A percentile compares a stretch with the other conserved stretches of the same genome.
Evolutionary conservation across 2,888 invertebrate species (phyloP).

Genomic region (Ophion slaviceki): DNA sequence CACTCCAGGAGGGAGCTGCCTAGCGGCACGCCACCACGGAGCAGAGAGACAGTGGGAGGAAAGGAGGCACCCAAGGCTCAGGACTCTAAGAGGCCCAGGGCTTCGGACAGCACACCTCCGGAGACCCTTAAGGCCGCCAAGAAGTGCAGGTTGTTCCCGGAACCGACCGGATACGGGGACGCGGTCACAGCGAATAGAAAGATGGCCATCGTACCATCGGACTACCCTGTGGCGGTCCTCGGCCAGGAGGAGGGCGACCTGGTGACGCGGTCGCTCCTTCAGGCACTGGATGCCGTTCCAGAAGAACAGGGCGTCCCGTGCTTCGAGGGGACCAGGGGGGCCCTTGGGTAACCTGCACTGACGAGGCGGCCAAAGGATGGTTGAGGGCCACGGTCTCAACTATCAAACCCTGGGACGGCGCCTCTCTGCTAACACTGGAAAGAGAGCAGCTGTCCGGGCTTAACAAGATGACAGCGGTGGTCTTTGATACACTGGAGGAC

Average conservation of each 20-base stretch:
- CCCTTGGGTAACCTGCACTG: slow-evolving; percentile 43
- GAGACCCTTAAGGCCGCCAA: slow-evolving; percentile 13
- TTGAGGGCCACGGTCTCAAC: not conserved
- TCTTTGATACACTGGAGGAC: not conserved
- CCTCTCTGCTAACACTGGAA: slow-evolving; percentile 3
- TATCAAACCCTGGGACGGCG: slow-evolving; percentile 16
- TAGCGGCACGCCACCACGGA: no score
- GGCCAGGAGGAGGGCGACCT: slow-evolving; percentile 1
- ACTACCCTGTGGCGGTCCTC: not conserved
- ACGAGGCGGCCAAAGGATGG: slow-evolving; percentile 14
- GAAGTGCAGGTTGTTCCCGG: not conserved
- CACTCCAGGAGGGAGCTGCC: no score
- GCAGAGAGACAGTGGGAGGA: no score
- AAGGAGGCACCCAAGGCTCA: not conserved
- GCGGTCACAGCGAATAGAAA: not conserved
- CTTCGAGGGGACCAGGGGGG: slow-evolving; percentile 48
- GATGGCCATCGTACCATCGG: slow-evolving; percentile 3
- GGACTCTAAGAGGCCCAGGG: slow-evolving; percentile 20
- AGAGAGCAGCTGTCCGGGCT: slow-evolving; percentile 22
- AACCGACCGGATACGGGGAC: slow-evolving; percentile 9
- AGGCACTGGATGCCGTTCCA: slow-evolving; percentile 28
- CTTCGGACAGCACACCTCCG: slow-evolving; percentile 25
- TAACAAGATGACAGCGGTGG: slow-evolving; percentile 18
- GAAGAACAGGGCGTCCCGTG: slow-evolving; percentile 9
- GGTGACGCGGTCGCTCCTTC: slow-evolving; percentile 25